Evolutionary conservation across 2,797 vertebrate species (phyloP), one percentile per base, ranked within the genome.

Genomic region (Molossus alvarezi): DNA sequence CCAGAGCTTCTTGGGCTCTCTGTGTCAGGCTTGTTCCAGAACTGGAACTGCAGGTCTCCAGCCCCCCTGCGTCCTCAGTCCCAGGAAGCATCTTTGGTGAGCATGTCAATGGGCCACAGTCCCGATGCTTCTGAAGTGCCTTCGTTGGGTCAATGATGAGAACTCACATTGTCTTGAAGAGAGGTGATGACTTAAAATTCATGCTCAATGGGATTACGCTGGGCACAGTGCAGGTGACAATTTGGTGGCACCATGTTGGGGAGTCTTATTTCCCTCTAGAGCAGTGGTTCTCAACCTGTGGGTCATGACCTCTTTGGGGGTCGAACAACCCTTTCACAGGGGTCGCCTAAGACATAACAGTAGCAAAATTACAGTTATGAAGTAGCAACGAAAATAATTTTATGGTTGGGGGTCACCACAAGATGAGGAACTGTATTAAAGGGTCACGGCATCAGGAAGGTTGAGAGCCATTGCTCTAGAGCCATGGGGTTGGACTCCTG

Each of bases 21-120:
- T 15, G 5, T 3, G 14, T 67, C 3, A 7, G 29, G 6, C 1
- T 67, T 41, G 33, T 41, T 37, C 18, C 18, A 41, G 20, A 41
- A 37, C 9, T 21, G 33, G 67, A 41, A 21, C 20, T 1, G 33
- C 67, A 41, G n/a, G 11, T 21, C 20, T 5, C 33, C 17, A 37
- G n/a, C 27, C 27, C 13, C 5, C 62, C 14, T 6, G 13, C 5
- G 27, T 29, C 27, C 27, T 72, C 4, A 13, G 29, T 57, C 72
- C 20, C 13, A 33, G 37, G 9, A 72, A 6, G 0, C 25, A 9
- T 60, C 23, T 8, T 29, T 41, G 25, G 11, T 71, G 41, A 91
- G 48, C 6, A 5, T 41, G 0, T 7, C 21, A 7, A 33, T 10
- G 33, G 3, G 9, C 6, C 1, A 6, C 1, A 0, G 7, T 6